Evolutionary conservation across 2,797 vertebrate genomes (phyloP).

Genomic region (Rallus crepitans): DNA sequence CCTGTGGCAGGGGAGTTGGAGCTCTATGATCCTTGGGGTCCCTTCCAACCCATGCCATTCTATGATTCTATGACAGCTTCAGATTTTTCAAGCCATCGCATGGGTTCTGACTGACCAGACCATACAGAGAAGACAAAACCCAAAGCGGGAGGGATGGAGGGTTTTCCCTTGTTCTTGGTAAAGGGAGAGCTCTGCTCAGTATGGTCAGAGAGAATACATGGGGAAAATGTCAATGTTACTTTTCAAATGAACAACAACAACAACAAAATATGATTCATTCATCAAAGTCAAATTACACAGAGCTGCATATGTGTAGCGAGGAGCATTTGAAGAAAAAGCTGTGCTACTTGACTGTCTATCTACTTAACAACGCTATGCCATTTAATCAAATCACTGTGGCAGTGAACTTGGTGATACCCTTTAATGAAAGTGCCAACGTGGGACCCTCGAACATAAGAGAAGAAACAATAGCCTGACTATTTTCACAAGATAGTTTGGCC

Average conservation of each 20-base stretch:
- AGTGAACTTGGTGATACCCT: not conserved
- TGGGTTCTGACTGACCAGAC: not conserved
- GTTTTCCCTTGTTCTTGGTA: not conserved
- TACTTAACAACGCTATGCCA: not conserved
- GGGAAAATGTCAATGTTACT: not conserved
- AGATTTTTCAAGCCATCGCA: not conserved
- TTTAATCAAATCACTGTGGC: not conserved
- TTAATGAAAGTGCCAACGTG: not conserved
- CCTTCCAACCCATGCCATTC: too few species aligned
- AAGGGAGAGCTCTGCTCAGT: not conserved
- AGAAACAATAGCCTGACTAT: not conserved
- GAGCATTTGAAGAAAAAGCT: not conserved
- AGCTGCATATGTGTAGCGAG: not conserved
- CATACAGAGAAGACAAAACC: not conserved
- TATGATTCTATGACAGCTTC: not conserved
- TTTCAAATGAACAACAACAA: not conserved
- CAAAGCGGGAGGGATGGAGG: not conserved
- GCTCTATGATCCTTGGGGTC: too few species aligned
- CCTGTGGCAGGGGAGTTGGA: too few species aligned
- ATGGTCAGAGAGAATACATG: fast-evolving
- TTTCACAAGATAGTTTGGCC: slow-evolving; percentile 18
- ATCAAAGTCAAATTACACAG: not conserved
- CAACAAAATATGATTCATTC: not conserved
- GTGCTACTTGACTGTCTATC: not conserved
- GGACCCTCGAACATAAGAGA: not conserved